These are phyloP conservation scores for Platyura marginata DNA, from an alignment of 1,140 invertebrate genomes.

Conservation along the genomic window DNA sequence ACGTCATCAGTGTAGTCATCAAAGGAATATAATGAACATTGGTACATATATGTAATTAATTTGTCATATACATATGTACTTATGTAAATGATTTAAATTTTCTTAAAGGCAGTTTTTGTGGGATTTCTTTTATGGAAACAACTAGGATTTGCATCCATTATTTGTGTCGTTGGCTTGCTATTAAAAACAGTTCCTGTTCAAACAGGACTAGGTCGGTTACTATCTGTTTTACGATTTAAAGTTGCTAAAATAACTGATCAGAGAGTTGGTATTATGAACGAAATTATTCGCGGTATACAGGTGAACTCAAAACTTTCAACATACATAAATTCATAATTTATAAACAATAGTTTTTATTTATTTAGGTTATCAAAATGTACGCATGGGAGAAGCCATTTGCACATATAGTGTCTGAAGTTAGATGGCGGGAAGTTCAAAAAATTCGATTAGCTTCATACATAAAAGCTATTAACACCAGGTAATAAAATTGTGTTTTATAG, in stretches of 20 bases:
- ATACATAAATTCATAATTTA: neutral
- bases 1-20: too few relatives aligned
- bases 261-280: constrained; percentile 64
- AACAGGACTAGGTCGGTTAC: constrained; percentile 36
- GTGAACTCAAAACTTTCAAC: constrained; percentile 14
- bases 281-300: constrained; percentile 25
- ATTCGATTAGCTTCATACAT: too few relatives aligned
- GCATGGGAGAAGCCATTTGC: constrained; percentile 65
- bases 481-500: too few relatives aligned
- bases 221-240: constrained; percentile 38
- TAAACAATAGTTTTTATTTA: constrained; percentile 8
- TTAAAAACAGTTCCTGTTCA: constrained; percentile 45
- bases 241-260: constrained; percentile 56
- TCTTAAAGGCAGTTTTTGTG: constrained; percentile 36
- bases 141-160: constrained; percentile 46
- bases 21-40: too few relatives aligned
- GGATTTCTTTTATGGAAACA: constrained; percentile 47
- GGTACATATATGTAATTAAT: too few relatives aligned
- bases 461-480: too few relatives aligned
- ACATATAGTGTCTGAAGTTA: constrained; percentile 35
- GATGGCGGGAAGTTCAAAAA: constrained; percentile 25
- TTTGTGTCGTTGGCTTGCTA: constrained; percentile 42
- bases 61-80: too few relatives aligned
- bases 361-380: constrained; percentile 75
- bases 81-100: too few relatives aligned